Percentiles rank a stretch among this genome's conserved stretches.
Evolutionary conservation across 2,888 invertebrate species (phyloP).

Genomic region (Rhorus exstirpatorius): DNA sequence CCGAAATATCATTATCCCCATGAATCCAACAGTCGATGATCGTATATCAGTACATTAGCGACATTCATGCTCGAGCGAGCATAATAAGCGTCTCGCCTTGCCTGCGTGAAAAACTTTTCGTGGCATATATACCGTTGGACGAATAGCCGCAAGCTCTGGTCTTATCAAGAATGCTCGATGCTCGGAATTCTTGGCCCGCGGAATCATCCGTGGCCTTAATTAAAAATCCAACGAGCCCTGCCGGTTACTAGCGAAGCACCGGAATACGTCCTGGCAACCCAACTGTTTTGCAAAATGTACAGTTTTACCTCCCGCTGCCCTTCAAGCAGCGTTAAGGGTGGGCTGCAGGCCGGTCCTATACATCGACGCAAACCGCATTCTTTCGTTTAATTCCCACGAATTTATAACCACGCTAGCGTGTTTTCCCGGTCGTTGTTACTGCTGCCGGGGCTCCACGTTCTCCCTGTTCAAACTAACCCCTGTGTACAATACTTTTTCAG

Average conservation of each 20-base stretch:
- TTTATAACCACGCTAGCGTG: slow-evolving; percentile 79
- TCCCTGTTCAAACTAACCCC: slow-evolving; percentile 33
- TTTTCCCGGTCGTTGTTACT: slow-evolving; percentile 63
- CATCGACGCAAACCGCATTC: slow-evolving; percentile 85
- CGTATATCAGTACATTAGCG: too few relatives aligned
- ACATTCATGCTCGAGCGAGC: too few relatives aligned
- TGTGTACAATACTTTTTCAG: slow-evolving; percentile 50
- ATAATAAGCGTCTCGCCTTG: too few relatives aligned
- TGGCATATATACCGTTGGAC: slow-evolving; percentile 62
- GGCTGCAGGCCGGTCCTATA: slow-evolving; percentile 80
- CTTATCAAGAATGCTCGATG: slow-evolving; percentile 77
- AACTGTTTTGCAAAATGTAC: slow-evolving; percentile 51
- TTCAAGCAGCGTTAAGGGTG: slow-evolving; percentile 78
- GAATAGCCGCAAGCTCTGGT: slow-evolving; percentile 74
- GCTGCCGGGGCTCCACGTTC: slow-evolving; percentile 41
- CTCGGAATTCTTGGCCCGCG: slow-evolving; percentile 84
- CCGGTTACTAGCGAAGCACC: slow-evolving; percentile 55
- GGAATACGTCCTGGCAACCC: slow-evolving; percentile 43
- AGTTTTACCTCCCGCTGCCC: slow-evolving; percentile 25
- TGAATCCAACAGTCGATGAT: too few relatives aligned
- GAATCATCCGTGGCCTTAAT: slow-evolving; percentile 85
- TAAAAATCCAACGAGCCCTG: slow-evolving; percentile 86
- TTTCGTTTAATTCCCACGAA: slow-evolving; percentile 86
- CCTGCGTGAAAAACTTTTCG: slow-evolving; percentile 1
- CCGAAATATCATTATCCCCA: too few relatives aligned